Conservation (phyloP, 2,113 vertebrate genomes). For the Raja brachyura region DNA sequence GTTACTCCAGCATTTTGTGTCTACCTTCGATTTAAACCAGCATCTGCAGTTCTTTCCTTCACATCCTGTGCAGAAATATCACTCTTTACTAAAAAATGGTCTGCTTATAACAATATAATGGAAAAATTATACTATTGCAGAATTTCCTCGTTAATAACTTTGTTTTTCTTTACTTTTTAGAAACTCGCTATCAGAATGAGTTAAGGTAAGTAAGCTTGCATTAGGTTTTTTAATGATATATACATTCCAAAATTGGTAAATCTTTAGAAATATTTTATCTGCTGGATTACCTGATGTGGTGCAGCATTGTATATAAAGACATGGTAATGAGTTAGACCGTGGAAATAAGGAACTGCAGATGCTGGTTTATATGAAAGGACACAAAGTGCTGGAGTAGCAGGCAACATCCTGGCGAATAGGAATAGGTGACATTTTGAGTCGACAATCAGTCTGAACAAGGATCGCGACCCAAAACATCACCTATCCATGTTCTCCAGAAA, state of each 20-base stretch:
- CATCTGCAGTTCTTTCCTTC: too few relatives aligned
- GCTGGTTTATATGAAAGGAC: too few relatives aligned
- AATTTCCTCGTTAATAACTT: neutral
- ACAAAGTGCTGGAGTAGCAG: too few relatives aligned
- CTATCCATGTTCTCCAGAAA: too few relatives aligned
- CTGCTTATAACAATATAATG: neutral
- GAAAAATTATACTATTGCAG: neutral
- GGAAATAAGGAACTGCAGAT: too few relatives aligned
- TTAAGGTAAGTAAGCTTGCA: neutral
- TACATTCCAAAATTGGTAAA: neutral
- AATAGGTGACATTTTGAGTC: too few relatives aligned
- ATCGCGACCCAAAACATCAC: too few relatives aligned
- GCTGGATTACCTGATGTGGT: neutral
- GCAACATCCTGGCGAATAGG: too few relatives aligned
- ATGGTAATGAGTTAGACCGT: neutral
- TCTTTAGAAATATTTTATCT: neutral
- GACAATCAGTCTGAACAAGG: too few relatives aligned
- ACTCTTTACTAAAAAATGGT: neutral
- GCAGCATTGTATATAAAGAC: neutral
- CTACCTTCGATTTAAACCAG: too few relatives aligned
- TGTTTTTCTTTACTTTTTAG: conserved; percentile 2
- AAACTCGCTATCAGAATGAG: neutral
- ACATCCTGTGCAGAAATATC: neutral
- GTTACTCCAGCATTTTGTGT: too few relatives aligned
- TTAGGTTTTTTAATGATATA: neutral